These are phyloP conservation scores for Mormyrus lacerda DNA, from an alignment of 2,113 vertebrate species.

Conservation along the genomic window DNA sequence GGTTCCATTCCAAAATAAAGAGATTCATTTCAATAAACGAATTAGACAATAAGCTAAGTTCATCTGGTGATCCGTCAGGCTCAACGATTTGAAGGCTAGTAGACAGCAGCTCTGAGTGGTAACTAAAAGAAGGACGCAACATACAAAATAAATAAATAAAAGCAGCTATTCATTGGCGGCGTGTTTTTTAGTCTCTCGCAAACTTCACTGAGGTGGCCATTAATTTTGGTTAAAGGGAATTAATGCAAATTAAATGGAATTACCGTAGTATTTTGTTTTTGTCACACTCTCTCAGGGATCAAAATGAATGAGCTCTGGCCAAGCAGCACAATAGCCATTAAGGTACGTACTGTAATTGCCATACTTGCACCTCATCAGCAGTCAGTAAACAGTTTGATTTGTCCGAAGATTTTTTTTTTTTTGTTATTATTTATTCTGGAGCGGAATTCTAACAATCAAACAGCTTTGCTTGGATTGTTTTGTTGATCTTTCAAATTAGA, in stretches of 20 bases:
- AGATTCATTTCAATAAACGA: neutral
- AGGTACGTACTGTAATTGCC: neutral
- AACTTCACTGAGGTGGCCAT: neutral
- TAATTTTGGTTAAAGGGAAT: neutral
- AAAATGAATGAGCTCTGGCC: neutral
- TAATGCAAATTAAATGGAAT: conserved; percentile 6
- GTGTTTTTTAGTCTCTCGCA: neutral
- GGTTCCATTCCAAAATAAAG: neutral
- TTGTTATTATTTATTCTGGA: neutral
- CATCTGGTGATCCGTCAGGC: neutral
- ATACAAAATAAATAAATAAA: neutral
- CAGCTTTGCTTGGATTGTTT: neutral
- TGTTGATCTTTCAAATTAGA: neutral
- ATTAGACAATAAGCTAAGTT: neutral
- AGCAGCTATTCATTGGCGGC: neutral
- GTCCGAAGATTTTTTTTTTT: neutral
- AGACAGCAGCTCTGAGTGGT: neutral
- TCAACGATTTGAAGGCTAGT: neutral
- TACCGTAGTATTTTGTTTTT: neutral
- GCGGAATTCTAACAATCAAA: neutral
- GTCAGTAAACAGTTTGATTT: neutral
- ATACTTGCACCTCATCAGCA: neutral
- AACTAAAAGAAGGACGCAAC: neutral
- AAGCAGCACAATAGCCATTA: neutral
- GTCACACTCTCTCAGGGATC: neutral